Evolutionary conservation across 2,888 invertebrate genomes (phyloP).

Genomic region (Apodemia duryi): DNA sequence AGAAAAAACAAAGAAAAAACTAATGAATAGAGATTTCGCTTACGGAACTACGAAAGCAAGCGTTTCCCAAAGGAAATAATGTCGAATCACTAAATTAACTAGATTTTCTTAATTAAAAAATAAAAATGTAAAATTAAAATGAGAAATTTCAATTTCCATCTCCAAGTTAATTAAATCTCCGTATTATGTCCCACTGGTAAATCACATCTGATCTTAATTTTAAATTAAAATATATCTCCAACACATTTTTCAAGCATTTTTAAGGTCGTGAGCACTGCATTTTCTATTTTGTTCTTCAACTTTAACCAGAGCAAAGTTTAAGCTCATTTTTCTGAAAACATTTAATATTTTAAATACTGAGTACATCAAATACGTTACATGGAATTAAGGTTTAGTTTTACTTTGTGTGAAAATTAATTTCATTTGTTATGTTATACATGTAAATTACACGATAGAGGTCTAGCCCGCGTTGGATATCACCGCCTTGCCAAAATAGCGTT

Average conservation of each 20-base stretch:
- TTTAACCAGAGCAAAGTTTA: neutral
- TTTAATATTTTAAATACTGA: neutral
- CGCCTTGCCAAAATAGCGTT: no score
- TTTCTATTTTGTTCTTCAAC: neutral
- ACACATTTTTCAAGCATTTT: constrained; percentile 2
- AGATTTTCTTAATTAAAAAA: constrained; percentile 7
- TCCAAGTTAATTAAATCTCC: constrained; percentile 3
- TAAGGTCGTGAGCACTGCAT: neutral
- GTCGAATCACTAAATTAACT: neutral
- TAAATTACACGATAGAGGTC: no score
- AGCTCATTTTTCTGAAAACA: neutral
- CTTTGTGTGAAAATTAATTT: no score
- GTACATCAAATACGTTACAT: no score
- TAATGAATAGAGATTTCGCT: neutral
- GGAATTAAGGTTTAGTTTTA: no score
- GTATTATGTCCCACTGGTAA: constrained; percentile 6
- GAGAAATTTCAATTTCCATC: constrained; percentile 5
- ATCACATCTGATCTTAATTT: constrained; percentile 14
- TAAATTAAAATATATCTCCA: constrained; percentile 10
- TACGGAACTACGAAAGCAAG: neutral
- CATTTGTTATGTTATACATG: no score
- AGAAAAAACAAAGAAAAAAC: no score
- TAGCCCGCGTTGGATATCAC: no score
- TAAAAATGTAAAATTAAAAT: neutral
- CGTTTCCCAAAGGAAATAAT: neutral